Conservation (phyloP, 2,113 vertebrate genomes). For the Tachysurus vachellii region DNA sequence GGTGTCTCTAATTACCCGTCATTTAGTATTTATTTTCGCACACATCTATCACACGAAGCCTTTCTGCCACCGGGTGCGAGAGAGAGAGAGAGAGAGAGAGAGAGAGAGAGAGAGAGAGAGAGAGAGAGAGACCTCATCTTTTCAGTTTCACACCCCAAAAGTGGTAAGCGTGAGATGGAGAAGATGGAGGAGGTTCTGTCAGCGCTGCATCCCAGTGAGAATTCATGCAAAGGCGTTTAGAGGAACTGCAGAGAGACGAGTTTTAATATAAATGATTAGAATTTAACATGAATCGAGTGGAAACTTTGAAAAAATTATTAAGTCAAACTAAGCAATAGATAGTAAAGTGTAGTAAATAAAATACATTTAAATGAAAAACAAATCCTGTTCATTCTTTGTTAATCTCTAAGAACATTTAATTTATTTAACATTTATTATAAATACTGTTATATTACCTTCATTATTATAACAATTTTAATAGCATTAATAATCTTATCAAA, state of each 20-base stretch:
- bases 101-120: too few species aligned
- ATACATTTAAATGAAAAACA: not conserved
- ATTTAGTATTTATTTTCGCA: conserved; percentile 71
- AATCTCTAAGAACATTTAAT: not conserved
- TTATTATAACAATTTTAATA: not conserved
- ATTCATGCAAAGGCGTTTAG: not conserved
- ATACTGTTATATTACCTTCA: not conserved
- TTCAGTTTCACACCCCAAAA: not conserved
- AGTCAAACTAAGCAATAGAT: not conserved
- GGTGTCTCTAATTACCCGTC: conserved; percentile 71
- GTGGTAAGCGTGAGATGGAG: not conserved
- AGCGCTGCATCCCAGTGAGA: not conserved
- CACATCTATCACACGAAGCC: conserved; percentile 59
- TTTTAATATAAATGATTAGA: not conserved
- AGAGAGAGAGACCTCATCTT: not conserved
- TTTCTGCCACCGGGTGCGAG: conserved; percentile 52
- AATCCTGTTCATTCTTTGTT: not conserved
- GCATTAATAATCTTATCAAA: not conserved
- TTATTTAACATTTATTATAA: not conserved
- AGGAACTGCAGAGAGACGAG: not conserved
- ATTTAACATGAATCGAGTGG: not conserved
- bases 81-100: too few species aligned
- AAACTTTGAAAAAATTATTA: not conserved
- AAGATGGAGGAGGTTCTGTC: not conserved
- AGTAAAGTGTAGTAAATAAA: not conserved